Base-by-base conservation (phyloP, 2,113 vertebrate genomes). In the Megaceryle maxima region DNA sequence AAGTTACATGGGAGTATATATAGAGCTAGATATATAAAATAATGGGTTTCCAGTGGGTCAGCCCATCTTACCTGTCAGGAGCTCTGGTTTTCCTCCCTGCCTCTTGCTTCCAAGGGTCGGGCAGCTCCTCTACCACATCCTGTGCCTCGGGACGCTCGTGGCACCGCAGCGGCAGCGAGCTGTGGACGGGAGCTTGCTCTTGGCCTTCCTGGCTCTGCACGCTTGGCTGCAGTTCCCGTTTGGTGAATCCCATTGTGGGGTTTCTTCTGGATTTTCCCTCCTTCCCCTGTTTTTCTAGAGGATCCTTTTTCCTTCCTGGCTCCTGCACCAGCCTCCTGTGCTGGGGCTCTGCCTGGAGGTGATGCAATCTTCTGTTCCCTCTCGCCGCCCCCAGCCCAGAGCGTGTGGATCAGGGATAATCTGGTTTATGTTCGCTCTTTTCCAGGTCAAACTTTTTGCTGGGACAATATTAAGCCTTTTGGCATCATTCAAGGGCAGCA, bases 61-160 rank as follows among this genome's bases (percentile, higher is more conserved):
- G 50, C 17, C 35, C 62, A 22, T 31, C 96, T 75, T 94, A 97
- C 97, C 96, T 97, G 78, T 15, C 83, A 2, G 8, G 51, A 91
- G 90, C 68, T 90, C 66, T 25, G 44, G 28, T 5, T 63, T 33
- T 37, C 53, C n/a, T 2, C 26, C 46, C 64, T 35, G 70, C 59
- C 51, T 31, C 0, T 0, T 26, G 69, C 46, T 77, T 48, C 72
- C 62, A 55, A 64, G 43, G 74, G 51, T 10, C 1, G 29, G 53
- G 73, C 50, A 46, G 37, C 6, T 76, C 41, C 62, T 75, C 48
- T 55, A 14, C 62, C 1, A 7, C 29, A 11, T 28, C 64, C 63
- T 57, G 33, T 8, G 48, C 48, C 21, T 10, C 22, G 13, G 25
- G 51, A 26, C 24, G 25, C 51, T 15, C 51, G 24, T 53, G 51